A percentile compares a stretch with the other conserved stretches of the same genome.
These are phyloP conservation scores for Danio albolineatus DNA, from an alignment of 2,797 vertebrate genomes.

Conservation along the genomic window DNA sequence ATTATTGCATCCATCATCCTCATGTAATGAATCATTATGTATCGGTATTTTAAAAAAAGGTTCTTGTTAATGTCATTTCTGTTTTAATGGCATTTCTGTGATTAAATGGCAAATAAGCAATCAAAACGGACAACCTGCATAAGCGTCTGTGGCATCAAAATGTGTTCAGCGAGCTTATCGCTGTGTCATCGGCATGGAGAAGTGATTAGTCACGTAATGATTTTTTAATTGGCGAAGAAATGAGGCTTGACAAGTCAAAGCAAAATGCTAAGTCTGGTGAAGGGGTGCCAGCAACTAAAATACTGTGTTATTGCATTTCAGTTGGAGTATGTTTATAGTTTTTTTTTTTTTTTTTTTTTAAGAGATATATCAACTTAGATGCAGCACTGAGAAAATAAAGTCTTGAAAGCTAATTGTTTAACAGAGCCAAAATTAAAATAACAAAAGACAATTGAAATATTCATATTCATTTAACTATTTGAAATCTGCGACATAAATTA, in stretches of 20 bases:
- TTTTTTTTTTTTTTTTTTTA: background rate
- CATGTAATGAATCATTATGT: background rate
- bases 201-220: slow-evolving; percentile 53
- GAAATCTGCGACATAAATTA: too few species aligned
- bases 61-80: slow-evolving; percentile 10
- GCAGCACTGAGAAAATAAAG: background rate
- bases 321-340: slow-evolving; percentile 8
- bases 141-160: background rate
- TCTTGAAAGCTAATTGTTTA: background rate
- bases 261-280: slow-evolving; percentile 28
- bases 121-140: slow-evolving; percentile 31
- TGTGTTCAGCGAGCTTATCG: slow-evolving; percentile 42
- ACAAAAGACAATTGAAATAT: background rate
- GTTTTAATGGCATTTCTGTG: slow-evolving; percentile 15
- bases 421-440: background rate
- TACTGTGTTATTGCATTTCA: slow-evolving; percentile 18
- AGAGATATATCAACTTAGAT: slow-evolving; percentile 9
- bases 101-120: slow-evolving; percentile 50
- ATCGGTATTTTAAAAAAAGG: background rate
- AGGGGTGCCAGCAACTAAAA: slow-evolving; percentile 37
- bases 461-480: background rate
- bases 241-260: slow-evolving; percentile 50
- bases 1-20: background rate
- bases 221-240: slow-evolving; percentile 57
- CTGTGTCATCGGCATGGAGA: slow-evolving; percentile 46